A percentile compares a stretch with the other conserved stretches of the same genome.
Conservation (phyloP, 2,888 invertebrate genomes). For the Diarsia dahlii region DNA sequence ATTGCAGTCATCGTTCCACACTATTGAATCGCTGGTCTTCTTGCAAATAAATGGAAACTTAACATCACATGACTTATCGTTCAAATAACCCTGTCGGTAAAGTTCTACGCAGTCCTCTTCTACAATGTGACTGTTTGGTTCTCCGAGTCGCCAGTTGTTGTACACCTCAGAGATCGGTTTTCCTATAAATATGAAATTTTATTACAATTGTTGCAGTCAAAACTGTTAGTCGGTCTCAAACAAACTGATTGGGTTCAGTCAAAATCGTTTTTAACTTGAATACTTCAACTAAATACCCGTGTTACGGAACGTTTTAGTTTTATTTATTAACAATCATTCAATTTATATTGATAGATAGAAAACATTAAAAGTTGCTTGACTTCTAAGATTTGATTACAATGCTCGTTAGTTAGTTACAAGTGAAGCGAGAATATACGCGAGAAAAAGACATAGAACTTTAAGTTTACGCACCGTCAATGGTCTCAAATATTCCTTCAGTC, state of each 20-base stretch:
- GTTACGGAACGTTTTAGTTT: background rate
- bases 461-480: slow-evolving; percentile 14
- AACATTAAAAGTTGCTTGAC: background rate
- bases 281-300: background rate
- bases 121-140: background rate
- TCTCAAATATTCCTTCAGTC: slow-evolving; percentile 18
- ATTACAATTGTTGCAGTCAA: background rate
- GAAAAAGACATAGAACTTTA: background rate
- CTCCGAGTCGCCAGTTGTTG: background rate
- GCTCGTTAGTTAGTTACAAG: background rate
- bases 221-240: background rate
- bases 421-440: background rate
- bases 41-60: slow-evolving; percentile 80
- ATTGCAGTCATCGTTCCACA: slow-evolving; percentile 79
- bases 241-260: background rate
- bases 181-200: background rate
- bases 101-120: slow-evolving; percentile 76
- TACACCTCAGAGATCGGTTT: slow-evolving; percentile 11
- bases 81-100: slow-evolving; percentile 68
- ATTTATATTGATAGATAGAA: too few relatives aligned
- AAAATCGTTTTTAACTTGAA: background rate
- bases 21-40: slow-evolving; percentile 72
- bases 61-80: slow-evolving; percentile 75
- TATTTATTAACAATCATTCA: background rate
- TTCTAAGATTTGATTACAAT: background rate